Conservation (phyloP, 2,797 vertebrate genomes). For the Oophaga sylvatica region DNA sequence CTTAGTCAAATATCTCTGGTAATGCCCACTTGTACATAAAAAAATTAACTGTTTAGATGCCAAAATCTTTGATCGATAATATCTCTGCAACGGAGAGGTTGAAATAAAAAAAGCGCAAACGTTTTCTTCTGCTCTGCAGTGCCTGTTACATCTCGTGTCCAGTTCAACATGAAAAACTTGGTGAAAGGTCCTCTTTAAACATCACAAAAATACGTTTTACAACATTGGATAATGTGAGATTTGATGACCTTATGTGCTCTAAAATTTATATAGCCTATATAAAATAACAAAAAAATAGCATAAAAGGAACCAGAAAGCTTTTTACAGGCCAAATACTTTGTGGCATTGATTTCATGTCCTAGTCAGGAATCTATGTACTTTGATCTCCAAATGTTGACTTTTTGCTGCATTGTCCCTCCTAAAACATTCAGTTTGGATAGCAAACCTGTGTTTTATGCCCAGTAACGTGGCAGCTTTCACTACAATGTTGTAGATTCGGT, state of each 20-base stretch:
- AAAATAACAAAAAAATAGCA: neutral
- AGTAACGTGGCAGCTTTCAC: neutral
- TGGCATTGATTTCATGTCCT: neutral
- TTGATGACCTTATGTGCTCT: neutral
- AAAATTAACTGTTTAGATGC: no score
- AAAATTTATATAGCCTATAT: neutral
- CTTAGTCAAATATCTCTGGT: no score
- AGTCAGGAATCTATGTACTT: constrained; percentile 5
- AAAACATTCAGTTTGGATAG: neutral
- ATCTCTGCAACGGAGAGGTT: no score
- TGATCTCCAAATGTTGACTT: constrained; percentile 31
- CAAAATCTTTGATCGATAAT: no score
- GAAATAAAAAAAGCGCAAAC: no score
- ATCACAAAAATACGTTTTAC: neutral
- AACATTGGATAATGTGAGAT: neutral
- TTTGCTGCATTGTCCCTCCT: neutral
- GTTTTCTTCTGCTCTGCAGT: no score
- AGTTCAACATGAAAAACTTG: no score
- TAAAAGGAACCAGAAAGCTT: neutral
- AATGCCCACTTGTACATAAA: no score
- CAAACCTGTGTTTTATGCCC: neutral
- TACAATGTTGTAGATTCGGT: neutral
- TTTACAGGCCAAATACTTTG: neutral
- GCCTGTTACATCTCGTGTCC: no score
- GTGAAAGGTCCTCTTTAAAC: no score